phyloP scores from a whole-genome alignment of 2,797 vertebrate species.

The Rhincodon typus region DNA sequence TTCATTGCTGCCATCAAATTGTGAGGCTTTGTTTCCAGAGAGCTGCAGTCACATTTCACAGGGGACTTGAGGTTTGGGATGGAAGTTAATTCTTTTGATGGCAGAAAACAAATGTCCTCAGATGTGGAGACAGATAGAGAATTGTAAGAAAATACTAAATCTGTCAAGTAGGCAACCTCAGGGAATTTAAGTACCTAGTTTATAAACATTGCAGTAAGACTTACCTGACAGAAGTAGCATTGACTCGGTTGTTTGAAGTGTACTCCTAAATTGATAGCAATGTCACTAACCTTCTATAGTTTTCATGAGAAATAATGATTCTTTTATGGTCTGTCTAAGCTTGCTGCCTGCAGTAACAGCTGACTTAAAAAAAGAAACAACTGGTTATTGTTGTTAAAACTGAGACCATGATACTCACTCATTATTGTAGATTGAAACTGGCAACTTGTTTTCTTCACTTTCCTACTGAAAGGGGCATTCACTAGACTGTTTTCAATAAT shows the following conservation, averaged over 20 bases:
- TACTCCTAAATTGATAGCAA: neutral
- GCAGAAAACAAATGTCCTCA: neutral
- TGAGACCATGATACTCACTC: neutral
- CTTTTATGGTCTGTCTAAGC: neutral
- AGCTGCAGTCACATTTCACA: neutral
- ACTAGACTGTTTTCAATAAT: neutral
- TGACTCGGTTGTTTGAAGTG: neutral
- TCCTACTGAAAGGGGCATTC: neutral
- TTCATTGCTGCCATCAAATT: neutral
- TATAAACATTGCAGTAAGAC: neutral
- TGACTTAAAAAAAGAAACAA: neutral
- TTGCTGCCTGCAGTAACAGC: neutral
- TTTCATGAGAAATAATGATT: neutral
- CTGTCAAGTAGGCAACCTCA: neutral
- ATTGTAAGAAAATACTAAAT: conserved; percentile 10
- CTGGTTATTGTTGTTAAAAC: neutral
- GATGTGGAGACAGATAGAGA: neutral
- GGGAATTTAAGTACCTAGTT: neutral
- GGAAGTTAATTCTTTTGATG: conserved; percentile 3
- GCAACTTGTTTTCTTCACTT: neutral
- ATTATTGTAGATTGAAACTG: neutral
- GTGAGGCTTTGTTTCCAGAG: neutral
- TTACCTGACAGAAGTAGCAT: neutral
- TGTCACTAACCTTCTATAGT: neutral
- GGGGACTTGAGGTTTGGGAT: neutral